phyloP scores from a whole-genome alignment of 23 tunicate species.

The Corella eumyota region DNA sequence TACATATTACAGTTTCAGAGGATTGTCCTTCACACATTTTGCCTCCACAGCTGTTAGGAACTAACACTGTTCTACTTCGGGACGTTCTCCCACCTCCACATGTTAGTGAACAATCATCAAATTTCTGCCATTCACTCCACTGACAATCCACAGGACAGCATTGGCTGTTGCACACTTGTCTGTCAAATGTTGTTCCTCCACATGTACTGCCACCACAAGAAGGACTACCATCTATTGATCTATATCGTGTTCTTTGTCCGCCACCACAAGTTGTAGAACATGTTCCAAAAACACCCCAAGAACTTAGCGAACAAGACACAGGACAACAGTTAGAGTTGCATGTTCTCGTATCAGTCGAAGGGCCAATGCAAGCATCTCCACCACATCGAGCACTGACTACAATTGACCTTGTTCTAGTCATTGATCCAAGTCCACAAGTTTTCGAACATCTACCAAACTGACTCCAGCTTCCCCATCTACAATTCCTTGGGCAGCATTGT shows the following conservation, averaged over 20 bases:
- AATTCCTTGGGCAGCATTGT: constrained; percentile 5
- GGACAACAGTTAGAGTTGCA: constrained; percentile 23
- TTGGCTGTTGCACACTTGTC: constrained; percentile 4
- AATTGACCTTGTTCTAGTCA: constrained; percentile 6
- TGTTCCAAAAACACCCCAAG: constrained; percentile 15
- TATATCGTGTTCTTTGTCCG: constrained; percentile 7
- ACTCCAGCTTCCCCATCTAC: constrained; percentile 5
- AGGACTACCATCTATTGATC: neutral
- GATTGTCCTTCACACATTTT: constrained; percentile 10
- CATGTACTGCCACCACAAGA: constrained; percentile 10
- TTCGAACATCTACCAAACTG: no score
- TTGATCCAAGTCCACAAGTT: no score
- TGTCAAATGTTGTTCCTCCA: neutral
- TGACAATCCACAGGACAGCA: constrained; percentile 33
- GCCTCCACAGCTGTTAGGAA: constrained; percentile 14
- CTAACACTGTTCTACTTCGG: constrained; percentile 3
- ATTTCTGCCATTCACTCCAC: constrained; percentile 28
- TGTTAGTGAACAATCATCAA: constrained; percentile 1
- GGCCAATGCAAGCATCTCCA: constrained; percentile 18
- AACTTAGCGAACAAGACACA: constrained; percentile 19
- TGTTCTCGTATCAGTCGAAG: constrained; percentile 1
- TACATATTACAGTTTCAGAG: no score
- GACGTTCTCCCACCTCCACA: constrained; percentile 37
- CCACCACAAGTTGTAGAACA: constrained; percentile 44
- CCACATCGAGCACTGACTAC: constrained; percentile 2